These are phyloP conservation scores for Atherinomorus stipes DNA, from an alignment of 2,113 vertebrate genomes.

Conservation along the genomic window DNA sequence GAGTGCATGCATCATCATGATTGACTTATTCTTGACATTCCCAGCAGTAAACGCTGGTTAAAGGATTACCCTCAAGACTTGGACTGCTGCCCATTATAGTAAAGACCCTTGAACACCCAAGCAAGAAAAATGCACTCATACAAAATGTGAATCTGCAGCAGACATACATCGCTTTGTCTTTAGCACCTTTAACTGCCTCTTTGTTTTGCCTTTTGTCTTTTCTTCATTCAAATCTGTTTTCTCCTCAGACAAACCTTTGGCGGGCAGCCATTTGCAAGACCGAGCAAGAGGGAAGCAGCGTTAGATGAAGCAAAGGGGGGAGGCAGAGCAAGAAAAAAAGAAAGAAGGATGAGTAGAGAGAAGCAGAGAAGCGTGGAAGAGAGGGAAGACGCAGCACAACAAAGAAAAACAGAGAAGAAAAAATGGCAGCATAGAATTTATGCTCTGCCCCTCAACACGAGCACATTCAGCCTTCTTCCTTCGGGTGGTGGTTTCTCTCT, in stretches of 20 bases:
- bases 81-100: constrained; percentile 74
- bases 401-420: constrained; percentile 16
- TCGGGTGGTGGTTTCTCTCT: constrained; percentile 26
- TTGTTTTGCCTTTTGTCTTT: constrained; percentile 75
- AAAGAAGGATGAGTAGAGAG: constrained; percentile 22
- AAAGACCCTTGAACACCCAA: constrained; percentile 60
- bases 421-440: constrained; percentile 21
- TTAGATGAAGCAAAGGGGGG: constrained; percentile 31
- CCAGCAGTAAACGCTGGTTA: constrained; percentile 70
- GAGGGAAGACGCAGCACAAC: constrained; percentile 2
- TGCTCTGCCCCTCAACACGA: constrained; percentile 10
- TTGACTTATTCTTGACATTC: constrained; percentile 76
- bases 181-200: constrained; percentile 64
- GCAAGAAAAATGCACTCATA: constrained; percentile 33
- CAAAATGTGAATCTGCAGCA: constrained; percentile 55
- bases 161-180: constrained; percentile 65
- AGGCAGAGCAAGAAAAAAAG: constrained; percentile 9
- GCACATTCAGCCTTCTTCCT: constrained; percentile 23
- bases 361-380: constrained; percentile 34
- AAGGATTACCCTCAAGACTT: constrained; percentile 74
- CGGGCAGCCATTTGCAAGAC: constrained; percentile 70
- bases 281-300: constrained; percentile 39
- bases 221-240: constrained; percentile 75
- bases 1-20: constrained; percentile 72
- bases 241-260: constrained; percentile 69